Evolutionary conservation across 2,113 vertebrate species (phyloP).

Genomic region (Helogale parvula): DNA sequence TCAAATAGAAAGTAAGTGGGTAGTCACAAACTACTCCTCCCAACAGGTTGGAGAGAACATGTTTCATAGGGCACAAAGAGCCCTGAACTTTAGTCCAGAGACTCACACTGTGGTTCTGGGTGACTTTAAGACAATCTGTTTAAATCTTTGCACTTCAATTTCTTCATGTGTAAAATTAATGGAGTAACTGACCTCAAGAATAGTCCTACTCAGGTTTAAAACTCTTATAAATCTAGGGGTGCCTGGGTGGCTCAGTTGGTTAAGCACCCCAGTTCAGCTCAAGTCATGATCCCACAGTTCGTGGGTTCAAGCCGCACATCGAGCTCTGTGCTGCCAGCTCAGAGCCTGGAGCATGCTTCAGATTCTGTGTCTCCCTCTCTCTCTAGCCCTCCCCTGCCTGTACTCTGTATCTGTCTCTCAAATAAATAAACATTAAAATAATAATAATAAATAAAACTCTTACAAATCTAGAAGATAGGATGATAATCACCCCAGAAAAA

Average conservation of each 20-base stretch:
- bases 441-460: not conserved
- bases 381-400: too few relatives aligned
- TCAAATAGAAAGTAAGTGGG: not conserved
- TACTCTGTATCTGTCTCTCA: too few relatives aligned
- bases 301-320: too few relatives aligned
- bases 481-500: not conserved
- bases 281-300: too few relatives aligned
- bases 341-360: too few relatives aligned
- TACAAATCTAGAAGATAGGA: not conserved
- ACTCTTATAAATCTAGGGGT: not conserved
- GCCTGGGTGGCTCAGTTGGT: too few relatives aligned
- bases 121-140: not conserved
- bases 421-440: too few relatives aligned
- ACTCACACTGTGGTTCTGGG: not conserved
- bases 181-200: not conserved
- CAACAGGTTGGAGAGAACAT: not conserved
- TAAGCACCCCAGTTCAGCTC: too few relatives aligned
- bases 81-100: not conserved
- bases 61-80: not conserved
- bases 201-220: not conserved
- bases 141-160: not conserved
- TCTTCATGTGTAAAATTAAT: not conserved
- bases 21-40: not conserved
- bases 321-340: too few relatives aligned
- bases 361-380: too few relatives aligned